Base-by-base conservation (phyloP, 2,888 invertebrate genomes). In the Tromatobia lineatoria region DNA sequence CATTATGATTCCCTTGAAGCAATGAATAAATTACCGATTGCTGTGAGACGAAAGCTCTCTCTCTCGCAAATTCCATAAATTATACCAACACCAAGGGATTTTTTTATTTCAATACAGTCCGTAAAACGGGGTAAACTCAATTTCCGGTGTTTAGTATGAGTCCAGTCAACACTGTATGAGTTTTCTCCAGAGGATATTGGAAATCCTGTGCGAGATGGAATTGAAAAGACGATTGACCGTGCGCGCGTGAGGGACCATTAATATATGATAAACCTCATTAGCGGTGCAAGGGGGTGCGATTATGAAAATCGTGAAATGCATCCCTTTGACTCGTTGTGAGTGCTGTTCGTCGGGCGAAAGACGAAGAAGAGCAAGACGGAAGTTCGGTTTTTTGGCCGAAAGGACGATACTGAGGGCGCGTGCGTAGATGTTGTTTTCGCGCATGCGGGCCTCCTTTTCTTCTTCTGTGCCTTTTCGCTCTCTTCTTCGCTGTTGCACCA, bases 111-210 rank as follows among this genome's bases (percentile, higher is more conserved):
- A 29, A 52, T 70, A 52, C 7, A 70, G 69, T 42, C 50, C 23
- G 66, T n/a, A 20, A 38, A 66, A 38, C n/a, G 25, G 25, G 25
- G 20, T 59, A 50, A 23, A 69, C 74, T 69, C 29, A 69, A 78
- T 82, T 69, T 73, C 54, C 61, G 69, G 50, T 50, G 57, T 52
- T 45, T 29, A 29, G 54, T 29, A n/a, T 29, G 42, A 10, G 13
- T 38, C 15, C 34, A 38, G 38, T 61, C 61, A 61, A 61, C 61
- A 3, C 4, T 25, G 25, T 23, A 25, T 15, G 25, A 57, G 57
- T 70, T 80, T 80, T 64, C 80, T 74, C 74, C 25, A 15, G 66
- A 70, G 81, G 54, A 81, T 71, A 81, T 76, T 76, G 81, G 66
- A 77, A 77, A 82, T 77, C 18, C 61, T 71, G 52, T 23, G 66